Percentiles rank a stretch among this genome's conserved stretches.
phyloP scores from a whole-genome alignment of 2,797 vertebrate species.

The Propithecus deckenii region DNA sequence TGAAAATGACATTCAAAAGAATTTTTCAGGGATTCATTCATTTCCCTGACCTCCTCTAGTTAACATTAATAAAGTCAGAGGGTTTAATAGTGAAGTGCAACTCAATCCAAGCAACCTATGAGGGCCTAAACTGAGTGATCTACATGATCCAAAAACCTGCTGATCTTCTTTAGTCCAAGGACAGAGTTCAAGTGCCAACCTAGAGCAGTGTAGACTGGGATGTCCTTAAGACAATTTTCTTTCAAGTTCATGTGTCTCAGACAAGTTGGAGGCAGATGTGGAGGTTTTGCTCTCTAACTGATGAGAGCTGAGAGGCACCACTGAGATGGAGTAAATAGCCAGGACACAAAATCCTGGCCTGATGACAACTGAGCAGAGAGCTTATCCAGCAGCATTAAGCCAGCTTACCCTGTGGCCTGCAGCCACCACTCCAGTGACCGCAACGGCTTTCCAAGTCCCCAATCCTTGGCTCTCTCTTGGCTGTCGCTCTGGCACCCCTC shows the following conservation, averaged over 20 bases:
- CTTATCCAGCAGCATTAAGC: slow-evolving; percentile 7
- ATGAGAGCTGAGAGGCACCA: background rate
- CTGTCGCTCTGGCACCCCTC: slow-evolving; percentile 22
- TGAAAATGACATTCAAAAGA: slow-evolving; percentile 20
- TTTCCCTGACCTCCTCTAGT: background rate
- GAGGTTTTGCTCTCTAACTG: background rate
- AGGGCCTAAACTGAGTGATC: background rate
- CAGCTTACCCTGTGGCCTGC: slow-evolving; percentile 5
- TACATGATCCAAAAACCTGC: background rate
- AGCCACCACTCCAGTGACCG: background rate
- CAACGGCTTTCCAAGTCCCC: background rate
- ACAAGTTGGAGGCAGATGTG: background rate
- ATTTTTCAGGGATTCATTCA: background rate
- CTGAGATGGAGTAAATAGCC: background rate
- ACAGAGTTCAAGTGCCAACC: background rate
- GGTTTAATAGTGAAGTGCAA: background rate
- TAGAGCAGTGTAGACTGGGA: background rate
- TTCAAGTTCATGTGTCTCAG: background rate
- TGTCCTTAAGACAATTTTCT: background rate
- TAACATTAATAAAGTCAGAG: slow-evolving; percentile 11
- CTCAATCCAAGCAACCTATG: background rate
- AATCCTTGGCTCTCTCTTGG: background rate
- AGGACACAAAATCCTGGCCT: background rate
- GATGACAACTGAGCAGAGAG: background rate
- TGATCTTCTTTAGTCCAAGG: background rate